Evolutionary conservation across 2,797 vertebrate species (phyloP), one percentile per base, ranked within the genome.

Genomic region (Paguma larvata): DNA sequence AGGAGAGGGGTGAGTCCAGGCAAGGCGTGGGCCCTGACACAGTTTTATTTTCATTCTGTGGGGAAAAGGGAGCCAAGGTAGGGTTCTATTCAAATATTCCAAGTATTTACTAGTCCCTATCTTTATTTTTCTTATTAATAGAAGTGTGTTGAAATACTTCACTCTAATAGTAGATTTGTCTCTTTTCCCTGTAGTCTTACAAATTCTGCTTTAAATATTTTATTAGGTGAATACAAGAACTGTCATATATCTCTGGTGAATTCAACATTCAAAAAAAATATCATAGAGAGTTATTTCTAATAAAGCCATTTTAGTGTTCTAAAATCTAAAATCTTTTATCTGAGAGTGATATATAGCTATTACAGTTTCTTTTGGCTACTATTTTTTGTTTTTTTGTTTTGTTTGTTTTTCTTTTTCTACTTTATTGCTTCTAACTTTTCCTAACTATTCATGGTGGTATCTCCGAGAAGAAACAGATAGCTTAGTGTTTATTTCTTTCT

Each of bases 181-280:
- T 56, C 23, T 83, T 92, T 94, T 92, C 65, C 48, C 34, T 85
- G 0, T 6, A 44, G n/a, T 38, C 62, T 91, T 85, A 11, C 14
- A 95, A n/a, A 25, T 94, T 90, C 77, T 51, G 1, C 32, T 90
- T 89, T 85, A 67, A 89, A 89, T 89, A 23, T 92, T 89, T 38
- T 65, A 59, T 92, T 92, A 44, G 27, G 62, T 84, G 27, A 96
- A 59, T 86, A 67, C 6, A 78, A 65, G 34, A 94, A n/a, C 9
- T 95, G 11, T 65, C 32, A 15, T 78, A 53, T 78, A 32, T 85
- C 41, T 46, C 38, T 78, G 46, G n/a, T 93, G 77, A 90, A 78
- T 86, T 92, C 11, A 56, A 92, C 27, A 68, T 41, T 48, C n/a
- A n/a, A 86, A 83, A 83, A 91, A 84, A 25, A 56, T 46, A 63